These are phyloP conservation scores for Karalla daura DNA, from an alignment of 2,797 vertebrate genomes.

Conservation along the genomic window DNA sequence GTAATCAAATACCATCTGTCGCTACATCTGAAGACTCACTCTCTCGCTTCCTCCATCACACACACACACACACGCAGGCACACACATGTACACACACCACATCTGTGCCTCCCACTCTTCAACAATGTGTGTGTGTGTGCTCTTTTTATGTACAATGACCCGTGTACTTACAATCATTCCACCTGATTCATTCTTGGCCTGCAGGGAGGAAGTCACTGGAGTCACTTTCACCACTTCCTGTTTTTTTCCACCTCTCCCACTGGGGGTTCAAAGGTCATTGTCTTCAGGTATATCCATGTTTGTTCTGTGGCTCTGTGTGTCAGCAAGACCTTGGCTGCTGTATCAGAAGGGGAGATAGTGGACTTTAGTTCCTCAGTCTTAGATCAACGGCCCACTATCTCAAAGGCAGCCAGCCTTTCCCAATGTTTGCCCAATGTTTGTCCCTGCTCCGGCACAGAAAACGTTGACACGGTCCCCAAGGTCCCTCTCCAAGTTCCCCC, in stretches of 20 bases:
- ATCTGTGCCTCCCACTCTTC: conserved; percentile 87
- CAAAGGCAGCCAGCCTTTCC: conserved; percentile 82
- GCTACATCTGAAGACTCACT: conserved; percentile 97
- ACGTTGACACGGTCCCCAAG: conserved; percentile 82
- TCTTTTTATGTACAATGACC: conserved; percentile 77
- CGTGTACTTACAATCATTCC: conserved; percentile 87
- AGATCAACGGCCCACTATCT: conserved; percentile 84
- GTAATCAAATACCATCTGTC: conserved; percentile 99
- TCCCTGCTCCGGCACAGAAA: conserved; percentile 81
- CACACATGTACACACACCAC: conserved; percentile 76
- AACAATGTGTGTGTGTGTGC: conserved; percentile 46
- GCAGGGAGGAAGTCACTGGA: conserved; percentile 69
- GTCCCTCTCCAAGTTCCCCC: conserved; percentile 71
- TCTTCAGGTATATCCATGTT: conserved; percentile 84
- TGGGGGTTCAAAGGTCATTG: conserved; percentile 78
- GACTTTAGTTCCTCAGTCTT: conserved; percentile 81
- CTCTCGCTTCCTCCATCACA: conserved; percentile 63
- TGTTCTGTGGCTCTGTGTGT: conserved; percentile 75
- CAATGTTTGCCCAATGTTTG: conserved; percentile 83
- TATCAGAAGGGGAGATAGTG: conserved; percentile 78
- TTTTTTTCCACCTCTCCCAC: conserved; percentile 54
- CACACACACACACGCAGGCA: conserved; percentile 71
- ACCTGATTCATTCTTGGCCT: conserved; percentile 85
- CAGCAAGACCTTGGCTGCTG: conserved; percentile 79
- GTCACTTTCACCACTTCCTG: conserved; percentile 80